Evolutionary conservation across 1,140 invertebrate species (phyloP), one percentile per base, ranked within the genome.

Genomic region (Pogonognathellus flavescens): DNA sequence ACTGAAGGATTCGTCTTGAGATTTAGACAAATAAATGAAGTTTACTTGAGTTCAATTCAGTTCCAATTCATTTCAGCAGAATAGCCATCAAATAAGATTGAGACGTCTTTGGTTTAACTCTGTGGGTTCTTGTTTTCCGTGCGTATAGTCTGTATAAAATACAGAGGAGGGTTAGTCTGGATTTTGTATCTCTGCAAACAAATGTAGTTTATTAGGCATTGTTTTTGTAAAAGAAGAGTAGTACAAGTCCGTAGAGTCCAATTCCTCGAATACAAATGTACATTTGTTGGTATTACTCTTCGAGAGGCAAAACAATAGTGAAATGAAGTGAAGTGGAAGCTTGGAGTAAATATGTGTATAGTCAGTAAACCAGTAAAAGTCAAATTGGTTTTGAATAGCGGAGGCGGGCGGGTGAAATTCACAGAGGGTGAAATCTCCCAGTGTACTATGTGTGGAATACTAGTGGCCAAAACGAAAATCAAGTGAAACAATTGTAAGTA

Each of bases 41-140:
- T 76, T 76, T 31, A 49, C 22, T 76, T 76, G 16, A 13, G 62
- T 66, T 66, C 62, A 76, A 25, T 76, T 31, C 70, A 76, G 70
- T 76, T 76, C 49, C 70, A 76, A 76, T 76, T 76, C 70, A 76
- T 76, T 31, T 31, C 70, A 18, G 70, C 41, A 76, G 70, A 76
- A 76, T 76, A 31, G 70, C 70, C 41, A 76, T 76, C 70, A 76
- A 72, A 72, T 72, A 72, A 76, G 70, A 76, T 76, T 76, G 70
- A 76, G 70, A 76, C 70, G 25, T 76, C 70, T 76, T 31, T 70
- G 10, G 13, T n/a, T 70, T 14, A 66, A 66, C 62, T 66, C 62
- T 18, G 53, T 57, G 11, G 11, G n/a, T 10, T n/a, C 53, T 57
- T 57, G 53, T 57, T 57, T 5, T 57, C 53, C 31, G 31, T 41